phyloP scores from a whole-genome alignment of 2,888 invertebrate species.

The Troides aeacus region DNA sequence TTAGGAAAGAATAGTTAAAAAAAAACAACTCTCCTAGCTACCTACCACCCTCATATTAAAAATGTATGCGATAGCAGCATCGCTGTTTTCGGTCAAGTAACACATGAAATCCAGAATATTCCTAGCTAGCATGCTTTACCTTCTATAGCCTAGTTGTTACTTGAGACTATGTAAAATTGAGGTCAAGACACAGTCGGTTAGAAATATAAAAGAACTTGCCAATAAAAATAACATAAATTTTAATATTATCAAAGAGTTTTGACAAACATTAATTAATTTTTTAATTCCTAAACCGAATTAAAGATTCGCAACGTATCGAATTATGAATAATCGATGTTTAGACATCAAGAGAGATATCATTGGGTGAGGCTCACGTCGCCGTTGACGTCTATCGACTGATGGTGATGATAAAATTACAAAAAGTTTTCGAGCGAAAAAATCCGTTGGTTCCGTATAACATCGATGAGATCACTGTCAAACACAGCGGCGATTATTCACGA shows the following conservation, averaged over 20 bases:
- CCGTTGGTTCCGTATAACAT: constrained; percentile 38
- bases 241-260: neutral
- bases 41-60: no score
- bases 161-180: no score
- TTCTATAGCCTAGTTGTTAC: no score
- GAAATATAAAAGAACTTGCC: constrained; percentile 1
- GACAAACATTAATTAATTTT: neutral
- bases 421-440: constrained; percentile 37
- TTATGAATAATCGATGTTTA: neutral
- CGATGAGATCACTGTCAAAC: constrained; percentile 50
- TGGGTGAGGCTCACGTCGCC: no score
- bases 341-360: neutral
- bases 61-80: no score
- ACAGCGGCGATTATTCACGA: constrained; percentile 40
- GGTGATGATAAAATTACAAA: neutral
- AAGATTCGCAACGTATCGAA: constrained; percentile 13
- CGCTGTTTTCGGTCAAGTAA: no score
- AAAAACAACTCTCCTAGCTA: no score
- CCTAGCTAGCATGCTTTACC: no score
- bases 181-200: no score
- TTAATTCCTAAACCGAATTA: constrained; percentile 16
- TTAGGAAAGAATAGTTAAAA: no score
- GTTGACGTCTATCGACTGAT: no score
- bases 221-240: constrained; percentile 2
- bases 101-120: no score